phyloP scores from a whole-genome alignment of 2,888 invertebrate species.

The Neria commutata region DNA sequence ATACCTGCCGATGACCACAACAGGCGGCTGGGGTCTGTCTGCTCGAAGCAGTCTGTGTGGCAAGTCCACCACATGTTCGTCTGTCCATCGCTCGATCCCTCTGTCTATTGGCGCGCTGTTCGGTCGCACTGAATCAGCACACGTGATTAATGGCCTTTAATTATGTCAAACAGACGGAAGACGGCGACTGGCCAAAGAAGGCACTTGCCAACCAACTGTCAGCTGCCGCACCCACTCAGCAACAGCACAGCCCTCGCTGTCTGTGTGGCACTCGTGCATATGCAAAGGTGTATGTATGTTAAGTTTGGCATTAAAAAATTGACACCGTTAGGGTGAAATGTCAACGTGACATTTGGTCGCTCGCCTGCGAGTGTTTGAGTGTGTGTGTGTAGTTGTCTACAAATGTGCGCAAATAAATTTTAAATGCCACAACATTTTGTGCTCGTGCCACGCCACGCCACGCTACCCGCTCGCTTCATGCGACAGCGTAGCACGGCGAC shows the following conservation, averaged over 20 bases:
- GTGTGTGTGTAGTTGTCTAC: constrained; percentile 3
- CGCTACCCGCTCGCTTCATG: no score
- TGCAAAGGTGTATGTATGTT: constrained; percentile 20
- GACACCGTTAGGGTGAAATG: constrained; percentile 59
- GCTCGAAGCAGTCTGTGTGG: neutral
- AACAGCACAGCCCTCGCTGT: neutral
- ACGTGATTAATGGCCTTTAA: constrained; percentile 62
- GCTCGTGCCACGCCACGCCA: no score
- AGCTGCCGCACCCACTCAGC: no score
- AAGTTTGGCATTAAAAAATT: constrained; percentile 54
- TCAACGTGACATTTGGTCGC: constrained; percentile 39
- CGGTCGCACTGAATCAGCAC: constrained; percentile 54
- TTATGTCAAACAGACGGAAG: constrained; percentile 55
- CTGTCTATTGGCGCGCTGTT: neutral
- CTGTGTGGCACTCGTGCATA: constrained; percentile 23
- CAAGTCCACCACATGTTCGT: neutral
- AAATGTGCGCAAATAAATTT: constrained; percentile 26
- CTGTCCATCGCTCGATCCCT: neutral
- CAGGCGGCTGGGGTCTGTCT: neutral
- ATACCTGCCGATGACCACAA: neutral
- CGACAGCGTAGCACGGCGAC: constrained; percentile 35
- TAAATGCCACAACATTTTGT: constrained; percentile 4
- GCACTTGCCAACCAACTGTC: no score
- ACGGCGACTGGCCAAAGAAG: constrained; percentile 30
- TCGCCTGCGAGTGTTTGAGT: constrained; percentile 3